Conservation (phyloP, 2,113 vertebrate genomes). For the Girardinichthys multiradiatus region DNA sequence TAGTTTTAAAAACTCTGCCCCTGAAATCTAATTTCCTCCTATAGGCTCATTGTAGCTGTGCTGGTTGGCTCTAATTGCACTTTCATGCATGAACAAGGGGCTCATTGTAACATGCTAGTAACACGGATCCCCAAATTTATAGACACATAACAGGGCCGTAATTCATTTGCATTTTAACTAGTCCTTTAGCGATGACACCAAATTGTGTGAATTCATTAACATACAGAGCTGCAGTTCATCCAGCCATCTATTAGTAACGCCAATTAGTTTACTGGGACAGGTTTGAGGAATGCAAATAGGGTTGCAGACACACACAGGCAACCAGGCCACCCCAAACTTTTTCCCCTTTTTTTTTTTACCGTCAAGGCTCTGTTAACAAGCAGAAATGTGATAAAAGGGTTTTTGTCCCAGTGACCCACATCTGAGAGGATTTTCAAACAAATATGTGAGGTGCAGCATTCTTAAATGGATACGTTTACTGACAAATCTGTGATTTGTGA, state of each 20-base stretch:
- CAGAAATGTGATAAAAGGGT: conserved; percentile 39
- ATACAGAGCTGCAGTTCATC: conserved; percentile 74
- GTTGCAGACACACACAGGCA: conserved; percentile 38
- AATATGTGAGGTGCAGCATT: not conserved
- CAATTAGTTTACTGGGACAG: conserved; percentile 84
- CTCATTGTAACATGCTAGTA: conserved; percentile 70
- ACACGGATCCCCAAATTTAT: conserved; percentile 72
- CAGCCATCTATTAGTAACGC: conserved; percentile 82
- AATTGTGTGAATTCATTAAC: conserved; percentile 76
- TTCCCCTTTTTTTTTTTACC: conserved; percentile 38
- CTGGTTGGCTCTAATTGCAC: conserved; percentile 44
- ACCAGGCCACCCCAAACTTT: conserved; percentile 38
- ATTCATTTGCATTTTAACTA: conserved; percentile 82
- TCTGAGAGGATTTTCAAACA: conserved; percentile 18
- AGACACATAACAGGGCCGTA: conserved; percentile 78
- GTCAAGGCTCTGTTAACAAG: conserved; percentile 51
- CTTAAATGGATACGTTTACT: not conserved
- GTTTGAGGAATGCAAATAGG: conserved; percentile 66
- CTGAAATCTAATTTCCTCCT: conserved; percentile 36
- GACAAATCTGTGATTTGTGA: not conserved
- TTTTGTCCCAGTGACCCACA: conserved; percentile 65
- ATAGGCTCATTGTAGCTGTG: conserved; percentile 19
- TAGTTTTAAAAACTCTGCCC: conserved; percentile 40
- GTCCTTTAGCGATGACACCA: conserved; percentile 79
- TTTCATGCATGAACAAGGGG: conserved; percentile 65